These are phyloP conservation scores for Cottoperca gobio DNA, from an alignment of 2,797 vertebrate species.

Conservation along the genomic window DNA sequence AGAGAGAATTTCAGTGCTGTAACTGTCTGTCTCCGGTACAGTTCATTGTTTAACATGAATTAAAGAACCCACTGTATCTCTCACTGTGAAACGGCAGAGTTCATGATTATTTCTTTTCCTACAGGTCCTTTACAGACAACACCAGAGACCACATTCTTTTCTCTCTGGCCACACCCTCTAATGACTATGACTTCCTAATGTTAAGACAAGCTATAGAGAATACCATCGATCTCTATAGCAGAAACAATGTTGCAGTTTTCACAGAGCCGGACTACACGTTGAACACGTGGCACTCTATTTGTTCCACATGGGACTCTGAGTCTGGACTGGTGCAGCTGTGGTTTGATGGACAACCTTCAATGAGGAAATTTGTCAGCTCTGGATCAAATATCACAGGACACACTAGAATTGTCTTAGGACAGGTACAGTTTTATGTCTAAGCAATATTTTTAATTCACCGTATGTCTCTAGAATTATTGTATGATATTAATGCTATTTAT, in stretches of 20 bases:
- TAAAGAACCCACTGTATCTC: background rate
- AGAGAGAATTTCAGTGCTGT: constrained; percentile 50
- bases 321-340: constrained; percentile 71
- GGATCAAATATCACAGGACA: constrained; percentile 21
- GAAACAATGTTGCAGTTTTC: too few species aligned
- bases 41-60: background rate
- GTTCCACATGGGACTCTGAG: constrained; percentile 74
- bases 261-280: background rate
- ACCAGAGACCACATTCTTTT: constrained; percentile 51
- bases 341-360: constrained; percentile 66
- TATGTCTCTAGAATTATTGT: background rate
- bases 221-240: too few species aligned
- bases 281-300: constrained; percentile 75
- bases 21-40: constrained; percentile 65
- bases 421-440: constrained; percentile 52
- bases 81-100: background rate
- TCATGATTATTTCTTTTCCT: background rate
- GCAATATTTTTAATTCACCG: background rate
- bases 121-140: constrained; percentile 65
- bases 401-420: constrained; percentile 53
- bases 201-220: too few species aligned
- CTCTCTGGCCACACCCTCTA: constrained; percentile 44
- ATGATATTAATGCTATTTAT: background rate
- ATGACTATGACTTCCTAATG: too few species aligned
- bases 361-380: constrained; percentile 59